Evolutionary conservation across 2,797 vertebrate genomes (phyloP).

Genomic region (Gadopsis marmoratus): DNA sequence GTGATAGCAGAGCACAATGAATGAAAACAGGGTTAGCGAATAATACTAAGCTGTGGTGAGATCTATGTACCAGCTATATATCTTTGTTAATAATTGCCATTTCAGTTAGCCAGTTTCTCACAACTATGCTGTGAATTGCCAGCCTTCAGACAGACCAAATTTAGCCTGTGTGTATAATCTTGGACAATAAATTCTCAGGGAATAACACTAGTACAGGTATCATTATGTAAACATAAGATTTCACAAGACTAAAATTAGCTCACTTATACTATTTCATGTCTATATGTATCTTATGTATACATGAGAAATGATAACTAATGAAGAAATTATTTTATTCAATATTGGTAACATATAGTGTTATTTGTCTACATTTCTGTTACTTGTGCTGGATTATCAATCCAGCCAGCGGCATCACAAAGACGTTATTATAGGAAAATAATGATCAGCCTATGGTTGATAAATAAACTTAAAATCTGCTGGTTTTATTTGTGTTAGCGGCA

Average conservation of each 20-base stretch:
- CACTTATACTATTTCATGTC: not conserved
- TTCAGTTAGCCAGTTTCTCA: not conserved
- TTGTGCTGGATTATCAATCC: not conserved
- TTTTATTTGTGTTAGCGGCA: not conserved
- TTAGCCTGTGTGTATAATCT: not conserved
- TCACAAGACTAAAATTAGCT: not conserved
- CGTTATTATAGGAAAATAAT: not conserved
- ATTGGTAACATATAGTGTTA: not conserved
- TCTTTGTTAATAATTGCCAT: not conserved
- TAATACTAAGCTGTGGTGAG: conserved; percentile 4
- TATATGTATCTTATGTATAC: not conserved
- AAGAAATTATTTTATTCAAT: not conserved
- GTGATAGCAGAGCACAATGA: not conserved
- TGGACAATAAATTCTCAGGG: not conserved
- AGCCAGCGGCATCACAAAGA: too few relatives aligned
- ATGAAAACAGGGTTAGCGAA: conserved; percentile 10
- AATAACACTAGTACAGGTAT: not conserved
- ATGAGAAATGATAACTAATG: not conserved
- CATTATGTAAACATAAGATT: not conserved
- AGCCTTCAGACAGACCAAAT: not conserved
- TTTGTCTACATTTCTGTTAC: not conserved
- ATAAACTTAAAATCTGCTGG: not conserved
- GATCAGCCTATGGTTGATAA: not conserved
- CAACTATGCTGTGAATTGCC: not conserved
- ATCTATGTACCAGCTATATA: not conserved